Conservation (phyloP, 2,113 vertebrate genomes). For the Dicentrarchus labrax region DNA sequence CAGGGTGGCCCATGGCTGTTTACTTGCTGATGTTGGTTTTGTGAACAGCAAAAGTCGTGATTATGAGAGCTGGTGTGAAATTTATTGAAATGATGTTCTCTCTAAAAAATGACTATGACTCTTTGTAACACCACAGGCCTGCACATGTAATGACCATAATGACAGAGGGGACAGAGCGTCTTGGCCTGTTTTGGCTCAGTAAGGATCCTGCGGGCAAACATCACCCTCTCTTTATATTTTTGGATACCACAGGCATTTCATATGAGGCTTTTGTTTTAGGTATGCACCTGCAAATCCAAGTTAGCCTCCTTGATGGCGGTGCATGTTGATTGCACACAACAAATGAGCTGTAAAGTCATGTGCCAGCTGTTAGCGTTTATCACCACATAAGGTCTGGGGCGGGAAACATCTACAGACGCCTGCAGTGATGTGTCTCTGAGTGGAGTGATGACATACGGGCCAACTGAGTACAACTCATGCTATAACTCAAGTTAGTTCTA, state of each 20-base stretch:
- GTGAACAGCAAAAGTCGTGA: conserved; percentile 17
- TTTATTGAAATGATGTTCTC: conserved; percentile 42
- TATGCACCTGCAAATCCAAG: conserved; percentile 62
- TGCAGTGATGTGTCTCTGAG: conserved; percentile 42
- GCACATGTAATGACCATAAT: conserved; percentile 27
- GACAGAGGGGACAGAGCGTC: conserved; percentile 17
- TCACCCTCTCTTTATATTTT: conserved; percentile 5
- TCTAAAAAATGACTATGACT: conserved; percentile 24
- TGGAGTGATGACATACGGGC: conserved; percentile 3
- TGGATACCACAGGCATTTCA: conserved; percentile 17
- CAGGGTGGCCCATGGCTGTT: conserved; percentile 25
- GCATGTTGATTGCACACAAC: conserved; percentile 40
- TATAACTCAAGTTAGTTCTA: neutral
- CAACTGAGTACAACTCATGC: conserved; percentile 10
- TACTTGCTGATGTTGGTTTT: conserved; percentile 18
- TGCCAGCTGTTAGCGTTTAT: conserved; percentile 71
- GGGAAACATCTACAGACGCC: conserved; percentile 37
- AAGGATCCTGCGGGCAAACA: conserved; percentile 1
- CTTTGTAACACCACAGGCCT: conserved; percentile 1
- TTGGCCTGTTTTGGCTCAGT: conserved; percentile 30
- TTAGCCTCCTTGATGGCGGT: conserved; percentile 9
- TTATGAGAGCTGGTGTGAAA: conserved; percentile 45
- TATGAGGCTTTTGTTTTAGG: conserved; percentile 40
- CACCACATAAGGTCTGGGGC: conserved; percentile 44
- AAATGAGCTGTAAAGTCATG: conserved; percentile 58